Conservation (phyloP, 2,888 invertebrate genomes). For the Pyrochroa serraticornis region DNA sequence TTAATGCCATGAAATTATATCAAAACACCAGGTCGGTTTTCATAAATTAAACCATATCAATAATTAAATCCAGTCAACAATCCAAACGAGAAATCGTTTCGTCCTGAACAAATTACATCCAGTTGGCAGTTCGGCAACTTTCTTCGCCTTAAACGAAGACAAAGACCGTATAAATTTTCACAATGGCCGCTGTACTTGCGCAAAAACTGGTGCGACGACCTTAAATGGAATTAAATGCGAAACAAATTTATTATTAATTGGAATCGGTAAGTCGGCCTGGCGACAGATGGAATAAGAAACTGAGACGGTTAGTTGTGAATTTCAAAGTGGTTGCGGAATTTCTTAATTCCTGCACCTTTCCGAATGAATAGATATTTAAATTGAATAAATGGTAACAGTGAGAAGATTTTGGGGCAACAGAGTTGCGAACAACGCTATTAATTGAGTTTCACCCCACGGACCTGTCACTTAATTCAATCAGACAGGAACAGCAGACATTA, state of each 20-base stretch:
- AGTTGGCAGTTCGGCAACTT: constrained; percentile 29
- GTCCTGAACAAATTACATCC: constrained; percentile 23
- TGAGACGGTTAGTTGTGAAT: constrained; percentile 1
- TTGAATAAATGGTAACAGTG: constrained; percentile 27
- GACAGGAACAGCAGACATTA: constrained; percentile 22
- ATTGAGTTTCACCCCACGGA: constrained; percentile 37
- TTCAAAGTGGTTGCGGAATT: constrained; percentile 22
- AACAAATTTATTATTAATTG: constrained; percentile 16
- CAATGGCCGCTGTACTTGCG: not conserved
- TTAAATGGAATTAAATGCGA: constrained; percentile 1
- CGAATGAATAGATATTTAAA: constrained; percentile 35
- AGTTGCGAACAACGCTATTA: constrained; percentile 24
- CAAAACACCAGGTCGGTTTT: not conserved
- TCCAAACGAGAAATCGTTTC: constrained; percentile 19
- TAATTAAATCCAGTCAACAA: constrained; percentile 28
- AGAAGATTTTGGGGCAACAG: constrained; percentile 7
- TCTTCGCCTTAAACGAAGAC: constrained; percentile 30
- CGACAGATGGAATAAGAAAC: not conserved
- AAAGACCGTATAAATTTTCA: constrained; percentile 26
- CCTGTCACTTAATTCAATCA: constrained; percentile 38
- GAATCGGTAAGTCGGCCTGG: not conserved
- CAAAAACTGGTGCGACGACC: not conserved
- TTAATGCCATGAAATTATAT: not conserved
- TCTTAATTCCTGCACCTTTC: constrained; percentile 30
- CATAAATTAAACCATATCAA: constrained; percentile 27